Percentiles rank a stretch among this genome's conserved stretches.
phyloP scores from a whole-genome alignment of 2,113 vertebrate genomes.

The Cyanoramphus novaezelandiae region DNA sequence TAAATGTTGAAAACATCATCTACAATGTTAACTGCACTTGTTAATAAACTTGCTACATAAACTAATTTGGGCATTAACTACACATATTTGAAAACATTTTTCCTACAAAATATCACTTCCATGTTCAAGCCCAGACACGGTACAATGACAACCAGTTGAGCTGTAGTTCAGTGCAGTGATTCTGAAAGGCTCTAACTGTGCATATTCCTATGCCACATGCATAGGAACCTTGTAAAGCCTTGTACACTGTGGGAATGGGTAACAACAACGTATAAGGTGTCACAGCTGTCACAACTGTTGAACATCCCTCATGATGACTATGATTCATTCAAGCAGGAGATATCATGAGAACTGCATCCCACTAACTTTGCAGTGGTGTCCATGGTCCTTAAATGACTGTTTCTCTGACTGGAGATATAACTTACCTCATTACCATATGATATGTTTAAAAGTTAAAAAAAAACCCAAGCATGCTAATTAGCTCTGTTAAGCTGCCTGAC shows the following conservation, averaged over 20 bases:
- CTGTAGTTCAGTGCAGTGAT: not conserved
- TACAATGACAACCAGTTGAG: not conserved
- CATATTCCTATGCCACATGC: not conserved
- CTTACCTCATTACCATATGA: not conserved
- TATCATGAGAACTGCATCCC: not conserved
- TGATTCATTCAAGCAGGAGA: not conserved
- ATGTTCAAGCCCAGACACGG: not conserved
- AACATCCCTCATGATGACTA: not conserved
- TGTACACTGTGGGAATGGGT: not conserved
- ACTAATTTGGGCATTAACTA: not conserved
- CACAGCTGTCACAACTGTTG: constrained; percentile 1
- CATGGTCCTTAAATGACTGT: not conserved
- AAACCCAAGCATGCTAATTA: not conserved
- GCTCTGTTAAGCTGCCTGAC: not conserved
- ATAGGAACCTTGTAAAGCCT: not conserved
- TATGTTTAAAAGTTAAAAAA: not conserved
- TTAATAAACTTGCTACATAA: not conserved
- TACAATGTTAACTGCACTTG: not conserved
- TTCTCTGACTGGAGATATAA: not conserved
- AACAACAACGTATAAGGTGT: not conserved
- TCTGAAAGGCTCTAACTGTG: not conserved
- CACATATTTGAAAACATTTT: not conserved
- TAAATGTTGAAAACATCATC: not conserved
- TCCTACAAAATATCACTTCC: not conserved
- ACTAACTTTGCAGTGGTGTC: not conserved